A percentile compares a stretch with the other conserved stretches of the same genome.
Conservation (phyloP, 2,113 vertebrate species). For the Corythornis cristatus region DNA sequence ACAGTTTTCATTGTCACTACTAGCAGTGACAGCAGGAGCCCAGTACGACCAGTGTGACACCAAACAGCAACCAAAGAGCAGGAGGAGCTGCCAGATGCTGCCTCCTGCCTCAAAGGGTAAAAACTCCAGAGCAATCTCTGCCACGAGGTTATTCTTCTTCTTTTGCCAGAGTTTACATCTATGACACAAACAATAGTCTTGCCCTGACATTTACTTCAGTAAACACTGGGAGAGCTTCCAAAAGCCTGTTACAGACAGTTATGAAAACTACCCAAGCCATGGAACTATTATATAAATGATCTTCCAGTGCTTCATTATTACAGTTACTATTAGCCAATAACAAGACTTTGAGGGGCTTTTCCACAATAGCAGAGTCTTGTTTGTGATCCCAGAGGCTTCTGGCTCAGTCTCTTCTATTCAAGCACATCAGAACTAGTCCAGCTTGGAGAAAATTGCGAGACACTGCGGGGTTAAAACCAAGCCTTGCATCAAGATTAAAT, state of each 20-base stretch:
- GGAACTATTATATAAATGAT: slow-evolving; percentile 15
- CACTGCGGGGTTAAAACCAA: slow-evolving; percentile 28
- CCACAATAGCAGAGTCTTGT: background rate
- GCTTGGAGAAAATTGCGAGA: background rate
- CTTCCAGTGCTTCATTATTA: background rate
- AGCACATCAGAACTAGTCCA: background rate
- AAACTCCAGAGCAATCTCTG: background rate
- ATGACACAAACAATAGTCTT: background rate
- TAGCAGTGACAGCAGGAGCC: background rate
- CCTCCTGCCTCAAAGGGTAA: background rate
- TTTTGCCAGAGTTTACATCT: background rate
- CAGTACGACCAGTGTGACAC: background rate
- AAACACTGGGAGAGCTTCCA: slow-evolving; percentile 14
- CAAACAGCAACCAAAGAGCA: background rate
- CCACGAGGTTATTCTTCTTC: background rate
- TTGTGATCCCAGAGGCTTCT: background rate
- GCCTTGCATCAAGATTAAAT: slow-evolving; percentile 35
- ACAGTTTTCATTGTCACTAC: background rate
- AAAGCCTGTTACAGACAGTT: background rate
- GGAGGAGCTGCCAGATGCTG: background rate
- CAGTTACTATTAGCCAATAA: background rate
- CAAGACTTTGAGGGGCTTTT: slow-evolving; percentile 23
- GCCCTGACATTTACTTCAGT: background rate
- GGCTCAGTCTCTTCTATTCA: background rate
- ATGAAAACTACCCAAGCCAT: background rate